Base-by-base conservation (phyloP, 2,888 invertebrate species). In the Ophonus ardosiacus region DNA sequence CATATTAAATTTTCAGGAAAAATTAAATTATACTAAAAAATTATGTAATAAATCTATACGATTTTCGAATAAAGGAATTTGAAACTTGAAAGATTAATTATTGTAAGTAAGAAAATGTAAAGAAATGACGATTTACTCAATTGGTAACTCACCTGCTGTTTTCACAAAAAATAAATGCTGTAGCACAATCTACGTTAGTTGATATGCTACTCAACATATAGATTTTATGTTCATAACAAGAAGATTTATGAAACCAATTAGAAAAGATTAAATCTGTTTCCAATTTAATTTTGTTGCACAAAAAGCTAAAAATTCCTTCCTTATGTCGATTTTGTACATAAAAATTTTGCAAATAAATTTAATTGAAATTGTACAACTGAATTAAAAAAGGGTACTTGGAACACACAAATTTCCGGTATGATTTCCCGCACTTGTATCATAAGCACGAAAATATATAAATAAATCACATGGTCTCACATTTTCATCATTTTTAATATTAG, bases 401-500 rank as follows among this genome's bases (percentile, higher is more conserved):
- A 71, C 71, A n/a, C 71, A 71, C 24, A 71, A 71, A 71, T 71
- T 71, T 31, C 38, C 71, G 6, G 38, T 71, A 13, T 71, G 31
- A 71, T 71, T 31, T 31, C 71, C 71, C 7, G 38, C 71, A 8
- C 7, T 71, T 31, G 71, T 71, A 31, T 71, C 71, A 31, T 71
- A 71, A 6, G 71, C 24, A 24, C 71, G 24, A 31, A 71, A 71
- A 71, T 31, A 40, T 71, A 71, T 31, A 5, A 71, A 15, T 10
- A 71, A n/a, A 31, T 71, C 71, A 31, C n/a, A 18, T 10, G 40
- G 74, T 43, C 74, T 74, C 43, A 1, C 43, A 40, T 7, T 74
- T 74, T 43, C 74, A 51, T 43, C 17, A 43, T 18, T 43, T 43
- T 43, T 40, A 7, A 74, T 74, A 18, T 74, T 74, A 4, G 10